Percentiles rank a stretch among this genome's conserved stretches.
Conservation (phyloP, 2,113 vertebrate species). For the Festucalex cinctus region DNA sequence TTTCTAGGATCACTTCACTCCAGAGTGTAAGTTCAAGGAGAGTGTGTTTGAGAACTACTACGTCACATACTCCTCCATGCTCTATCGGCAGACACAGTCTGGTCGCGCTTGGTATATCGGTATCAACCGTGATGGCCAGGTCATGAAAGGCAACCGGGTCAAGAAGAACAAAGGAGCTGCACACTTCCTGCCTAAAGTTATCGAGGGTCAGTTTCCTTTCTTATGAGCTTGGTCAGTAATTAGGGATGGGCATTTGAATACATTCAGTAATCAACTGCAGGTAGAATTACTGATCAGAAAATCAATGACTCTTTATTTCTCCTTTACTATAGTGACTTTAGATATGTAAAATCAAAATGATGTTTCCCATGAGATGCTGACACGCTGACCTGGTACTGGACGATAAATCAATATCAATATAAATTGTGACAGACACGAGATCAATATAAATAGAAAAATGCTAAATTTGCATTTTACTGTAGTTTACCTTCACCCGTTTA, state of each 20-base stretch:
- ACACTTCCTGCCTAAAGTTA: conserved; percentile 89
- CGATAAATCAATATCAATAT: too few relatives aligned
- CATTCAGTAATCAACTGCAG: neutral
- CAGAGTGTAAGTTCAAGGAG: conserved; percentile 91
- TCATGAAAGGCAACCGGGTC: conserved; percentile 84
- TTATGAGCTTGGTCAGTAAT: neutral
- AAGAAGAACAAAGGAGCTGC: conserved; percentile 89
- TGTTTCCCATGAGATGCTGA: too few relatives aligned
- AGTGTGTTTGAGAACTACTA: conserved; percentile 93
- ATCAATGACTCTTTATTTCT: neutral
- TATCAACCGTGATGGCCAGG: conserved; percentile 83
- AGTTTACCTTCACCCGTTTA: too few relatives aligned
- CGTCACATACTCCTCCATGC: conserved; percentile 88
- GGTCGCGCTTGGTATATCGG: conserved; percentile 89
- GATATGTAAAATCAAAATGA: too few relatives aligned
- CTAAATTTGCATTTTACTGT: too few relatives aligned
- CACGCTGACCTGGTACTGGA: too few relatives aligned
- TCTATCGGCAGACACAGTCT: conserved; percentile 86
- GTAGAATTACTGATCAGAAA: neutral
- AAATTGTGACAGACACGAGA: too few relatives aligned
- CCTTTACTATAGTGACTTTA: too few relatives aligned
- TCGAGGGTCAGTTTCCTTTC: conserved; percentile 77
- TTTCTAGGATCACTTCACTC: conserved; percentile 84
- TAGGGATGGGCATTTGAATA: neutral
- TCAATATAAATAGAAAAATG: too few relatives aligned